phyloP scores from a whole-genome alignment of 2,888 invertebrate genomes.

The Spisula solida region DNA sequence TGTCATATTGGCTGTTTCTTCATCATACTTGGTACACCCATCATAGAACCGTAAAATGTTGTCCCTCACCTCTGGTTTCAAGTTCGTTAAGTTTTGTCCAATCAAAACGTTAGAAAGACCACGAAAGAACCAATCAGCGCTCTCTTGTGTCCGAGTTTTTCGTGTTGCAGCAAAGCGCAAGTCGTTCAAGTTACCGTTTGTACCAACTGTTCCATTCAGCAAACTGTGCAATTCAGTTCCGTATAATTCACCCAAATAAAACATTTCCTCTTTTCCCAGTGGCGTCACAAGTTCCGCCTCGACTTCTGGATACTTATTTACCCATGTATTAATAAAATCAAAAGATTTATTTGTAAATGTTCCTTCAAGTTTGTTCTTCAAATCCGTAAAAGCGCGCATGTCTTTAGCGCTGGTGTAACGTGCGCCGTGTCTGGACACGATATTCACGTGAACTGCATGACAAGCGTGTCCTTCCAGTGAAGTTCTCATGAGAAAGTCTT shows the following conservation, averaged over 20 bases:
- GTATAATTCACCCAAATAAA: conserved; percentile 76
- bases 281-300: conserved; percentile 78
- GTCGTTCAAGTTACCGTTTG: conserved; percentile 60
- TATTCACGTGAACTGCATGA: conserved; percentile 76
- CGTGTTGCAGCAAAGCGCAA: conserved; percentile 80
- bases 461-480: conserved; percentile 61
- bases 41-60: conserved; percentile 80
- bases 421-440: conserved; percentile 80
- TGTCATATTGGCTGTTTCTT: conserved; percentile 74
- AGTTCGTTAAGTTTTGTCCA: conserved; percentile 47
- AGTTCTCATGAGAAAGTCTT: conserved; percentile 25
- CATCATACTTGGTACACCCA: conserved; percentile 78
- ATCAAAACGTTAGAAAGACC: conserved; percentile 72
- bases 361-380: conserved; percentile 71
- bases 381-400: conserved; percentile 69
- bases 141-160: conserved; percentile 81
- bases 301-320: conserved; percentile 76
- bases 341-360: conserved; percentile 61
- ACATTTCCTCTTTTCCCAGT: conserved; percentile 77
- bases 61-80: conserved; percentile 74
- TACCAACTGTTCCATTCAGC: background rate
- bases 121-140: conserved; percentile 81
- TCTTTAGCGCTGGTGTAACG: conserved; percentile 78
- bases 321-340: conserved; percentile 75
- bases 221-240: conserved; percentile 58